Evolutionary conservation across 35 echinoderm and acorn worm genomes (phyloP).

Genomic region (Hemicentrotus pulcherrimus): DNA sequence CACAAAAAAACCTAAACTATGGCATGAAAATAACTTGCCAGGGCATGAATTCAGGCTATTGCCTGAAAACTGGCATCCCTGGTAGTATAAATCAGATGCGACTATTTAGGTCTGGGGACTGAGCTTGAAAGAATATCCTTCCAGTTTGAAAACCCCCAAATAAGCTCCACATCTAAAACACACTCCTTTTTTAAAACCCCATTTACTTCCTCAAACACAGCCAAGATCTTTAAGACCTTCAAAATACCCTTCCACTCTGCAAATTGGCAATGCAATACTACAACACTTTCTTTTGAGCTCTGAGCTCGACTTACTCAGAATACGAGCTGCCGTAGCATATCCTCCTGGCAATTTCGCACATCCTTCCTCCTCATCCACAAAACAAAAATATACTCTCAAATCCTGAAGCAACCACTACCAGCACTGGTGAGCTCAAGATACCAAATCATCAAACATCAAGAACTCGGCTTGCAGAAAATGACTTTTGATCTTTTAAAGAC

Average conservation of each 20-base stretch:
- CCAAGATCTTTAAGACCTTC: neutral
- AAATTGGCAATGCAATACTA: neutral
- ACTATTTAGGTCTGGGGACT: too few species aligned
- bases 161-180: too few species aligned
- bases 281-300: neutral
- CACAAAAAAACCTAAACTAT: too few species aligned
- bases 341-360: neutral
- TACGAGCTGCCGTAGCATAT: neutral
- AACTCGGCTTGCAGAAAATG: neutral
- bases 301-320: neutral
- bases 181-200: too few species aligned
- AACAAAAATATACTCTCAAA: neutral
- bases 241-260: neutral
- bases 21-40: too few species aligned
- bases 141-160: too few species aligned
- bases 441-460: neutral
- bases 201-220: neutral
- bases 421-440: neutral
- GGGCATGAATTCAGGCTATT: too few species aligned
- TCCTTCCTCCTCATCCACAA: neutral
- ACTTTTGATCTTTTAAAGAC: neutral
- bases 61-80: too few species aligned
- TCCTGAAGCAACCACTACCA: neutral
- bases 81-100: too few species aligned
- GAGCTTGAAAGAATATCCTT: too few species aligned